Conservation (phyloP, 2,113 vertebrate species). For the Mesoclemmys tuberculata region DNA sequence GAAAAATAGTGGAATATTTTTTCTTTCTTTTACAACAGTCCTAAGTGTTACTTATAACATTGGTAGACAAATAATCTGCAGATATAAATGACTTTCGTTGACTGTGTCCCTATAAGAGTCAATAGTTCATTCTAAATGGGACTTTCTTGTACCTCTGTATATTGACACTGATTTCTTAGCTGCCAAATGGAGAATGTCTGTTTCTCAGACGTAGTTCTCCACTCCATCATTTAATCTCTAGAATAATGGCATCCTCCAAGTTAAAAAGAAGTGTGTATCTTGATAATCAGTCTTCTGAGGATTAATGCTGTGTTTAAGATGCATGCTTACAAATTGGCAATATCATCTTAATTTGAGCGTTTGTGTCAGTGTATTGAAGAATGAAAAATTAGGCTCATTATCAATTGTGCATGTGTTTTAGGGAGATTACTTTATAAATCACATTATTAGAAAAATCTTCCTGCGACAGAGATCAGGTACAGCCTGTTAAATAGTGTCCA, state of each 20-base stretch:
- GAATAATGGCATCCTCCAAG: not conserved
- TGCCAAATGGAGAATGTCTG: not conserved
- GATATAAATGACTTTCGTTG: not conserved
- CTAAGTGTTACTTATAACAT: not conserved
- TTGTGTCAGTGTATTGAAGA: not conserved
- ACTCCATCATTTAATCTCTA: not conserved
- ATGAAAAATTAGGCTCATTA: not conserved
- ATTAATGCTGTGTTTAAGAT: not conserved
- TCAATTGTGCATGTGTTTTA: not conserved
- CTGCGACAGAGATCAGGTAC: not conserved
- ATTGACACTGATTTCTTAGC: not conserved
- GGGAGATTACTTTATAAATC: not conserved
- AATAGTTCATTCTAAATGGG: not conserved
- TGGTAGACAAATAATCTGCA: not conserved
- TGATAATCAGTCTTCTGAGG: not conserved
- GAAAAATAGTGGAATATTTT: not conserved
- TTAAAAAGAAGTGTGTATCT: fast-evolving
- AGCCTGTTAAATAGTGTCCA: not conserved
- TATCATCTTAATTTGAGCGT: not conserved
- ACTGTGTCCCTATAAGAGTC: not conserved
- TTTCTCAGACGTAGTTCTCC: not conserved
- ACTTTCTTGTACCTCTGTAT: not conserved
- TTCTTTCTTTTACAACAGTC: not conserved
- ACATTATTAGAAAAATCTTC: not conserved
- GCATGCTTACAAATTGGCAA: fast-evolving